Conservation (phyloP, 1,140 invertebrate genomes). For the Capitella teleta region DNA sequence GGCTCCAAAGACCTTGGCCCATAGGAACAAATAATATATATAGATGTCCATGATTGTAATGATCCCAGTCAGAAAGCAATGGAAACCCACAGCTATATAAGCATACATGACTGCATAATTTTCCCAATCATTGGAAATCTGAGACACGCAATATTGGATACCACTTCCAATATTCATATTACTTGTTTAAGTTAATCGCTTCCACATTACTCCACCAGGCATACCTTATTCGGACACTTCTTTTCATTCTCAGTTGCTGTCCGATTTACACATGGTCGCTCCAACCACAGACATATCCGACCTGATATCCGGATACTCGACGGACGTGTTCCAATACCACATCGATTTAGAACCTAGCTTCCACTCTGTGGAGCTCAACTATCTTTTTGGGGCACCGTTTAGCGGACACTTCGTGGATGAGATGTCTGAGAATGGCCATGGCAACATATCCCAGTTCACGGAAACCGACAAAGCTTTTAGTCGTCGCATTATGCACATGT, state of each 20-base stretch:
- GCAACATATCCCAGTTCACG: background rate
- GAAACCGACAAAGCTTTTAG: slow-evolving; percentile 24
- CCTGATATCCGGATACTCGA: background rate
- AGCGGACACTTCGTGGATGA: slow-evolving; percentile 8
- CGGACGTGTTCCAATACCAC: slow-evolving; percentile 3
- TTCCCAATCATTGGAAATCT: too few species aligned
- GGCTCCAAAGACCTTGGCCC: too few species aligned
- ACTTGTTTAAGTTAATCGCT: too few species aligned
- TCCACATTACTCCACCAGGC: too few species aligned
- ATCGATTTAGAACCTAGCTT: background rate
- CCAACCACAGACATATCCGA: slow-evolving; percentile 4
- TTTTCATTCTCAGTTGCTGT: slow-evolving; percentile 9
- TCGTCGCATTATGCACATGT: slow-evolving; percentile 37
- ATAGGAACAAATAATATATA: too few species aligned
- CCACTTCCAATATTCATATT: too few species aligned
- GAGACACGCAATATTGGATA: too few species aligned
- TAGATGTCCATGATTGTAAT: too few species aligned
- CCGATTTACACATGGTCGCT: slow-evolving; percentile 7
- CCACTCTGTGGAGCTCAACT: slow-evolving; percentile 10
- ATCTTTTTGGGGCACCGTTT: slow-evolving; percentile 7
- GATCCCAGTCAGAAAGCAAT: too few species aligned
- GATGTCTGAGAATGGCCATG: background rate
- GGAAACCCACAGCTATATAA: too few species aligned
- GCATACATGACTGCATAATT: too few species aligned
- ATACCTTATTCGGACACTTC: too few species aligned